Evolutionary conservation across 2,888 invertebrate species (phyloP).

Genomic region (Nymphalis c-album): DNA sequence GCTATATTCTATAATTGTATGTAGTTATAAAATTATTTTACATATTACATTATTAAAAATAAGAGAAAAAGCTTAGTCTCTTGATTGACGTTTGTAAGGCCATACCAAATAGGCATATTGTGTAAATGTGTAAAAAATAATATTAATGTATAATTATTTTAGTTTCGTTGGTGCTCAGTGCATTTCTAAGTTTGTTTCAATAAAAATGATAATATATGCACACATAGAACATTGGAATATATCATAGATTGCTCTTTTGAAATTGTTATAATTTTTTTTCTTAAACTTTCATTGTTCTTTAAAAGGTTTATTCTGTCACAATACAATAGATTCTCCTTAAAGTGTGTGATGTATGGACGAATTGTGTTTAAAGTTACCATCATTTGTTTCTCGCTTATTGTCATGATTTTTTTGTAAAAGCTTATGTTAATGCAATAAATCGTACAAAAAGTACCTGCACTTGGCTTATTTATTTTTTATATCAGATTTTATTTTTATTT

Average conservation of each 20-base stretch:
- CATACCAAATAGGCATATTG: conserved; percentile 41
- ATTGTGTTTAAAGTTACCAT: conserved; percentile 74
- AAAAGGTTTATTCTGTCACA: conserved; percentile 19
- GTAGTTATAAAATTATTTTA: conserved; percentile 23
- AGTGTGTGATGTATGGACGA: conserved; percentile 57
- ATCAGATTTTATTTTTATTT: background rate
- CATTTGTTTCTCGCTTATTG: conserved; percentile 66
- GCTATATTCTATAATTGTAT: conserved; percentile 12
- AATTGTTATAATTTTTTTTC: conserved; percentile 2
- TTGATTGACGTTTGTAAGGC: conserved; percentile 27
- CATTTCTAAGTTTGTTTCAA: conserved; percentile 55
- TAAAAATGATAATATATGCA: conserved; percentile 27
- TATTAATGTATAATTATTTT: conserved; percentile 66
- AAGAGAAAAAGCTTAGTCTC: conserved; percentile 8
- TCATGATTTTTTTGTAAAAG: conserved; percentile 75
- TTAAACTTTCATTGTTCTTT: conserved; percentile 9
- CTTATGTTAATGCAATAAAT: conserved; percentile 78
- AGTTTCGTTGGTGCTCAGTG: conserved; percentile 65
- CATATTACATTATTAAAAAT: conserved; percentile 22
- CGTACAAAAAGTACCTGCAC: conserved; percentile 62
- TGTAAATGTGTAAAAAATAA: conserved; percentile 73
- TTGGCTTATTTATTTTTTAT: conserved; percentile 12
- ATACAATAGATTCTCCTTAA: conserved; percentile 20
- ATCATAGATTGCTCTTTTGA: background rate
- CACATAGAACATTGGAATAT: conserved; percentile 16